Evolutionary conservation across 2,888 invertebrate genomes (phyloP).

Genomic region (Lasioglossum morio): DNA sequence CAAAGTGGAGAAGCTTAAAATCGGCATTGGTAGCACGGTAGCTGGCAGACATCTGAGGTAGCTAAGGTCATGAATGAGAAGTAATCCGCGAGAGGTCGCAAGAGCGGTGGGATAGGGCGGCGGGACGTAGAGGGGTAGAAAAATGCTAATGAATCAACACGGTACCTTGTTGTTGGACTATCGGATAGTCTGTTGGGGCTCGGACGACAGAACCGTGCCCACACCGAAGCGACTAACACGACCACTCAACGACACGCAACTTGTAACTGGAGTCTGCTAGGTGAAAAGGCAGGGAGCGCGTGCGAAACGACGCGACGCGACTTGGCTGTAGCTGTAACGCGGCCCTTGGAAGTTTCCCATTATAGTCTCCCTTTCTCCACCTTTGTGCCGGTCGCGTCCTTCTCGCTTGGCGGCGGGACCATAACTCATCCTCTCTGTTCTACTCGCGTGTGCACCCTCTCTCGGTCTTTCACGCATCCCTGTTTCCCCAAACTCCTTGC

Average conservation of each 20-base stretch:
- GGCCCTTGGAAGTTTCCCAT: constrained; percentile 77
- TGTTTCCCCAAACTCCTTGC: constrained; percentile 23
- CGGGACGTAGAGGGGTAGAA: neutral
- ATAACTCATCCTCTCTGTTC: constrained; percentile 19
- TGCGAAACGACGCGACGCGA: constrained; percentile 69
- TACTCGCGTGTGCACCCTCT: neutral
- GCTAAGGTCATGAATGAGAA: neutral
- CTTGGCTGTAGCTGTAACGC: constrained; percentile 67
- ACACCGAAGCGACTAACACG: constrained; percentile 15
- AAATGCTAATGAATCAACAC: constrained; percentile 58
- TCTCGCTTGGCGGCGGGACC: neutral
- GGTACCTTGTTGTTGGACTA: constrained; percentile 15
- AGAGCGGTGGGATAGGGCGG: neutral
- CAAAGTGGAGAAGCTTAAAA: neutral
- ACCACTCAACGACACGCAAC: constrained; percentile 50
- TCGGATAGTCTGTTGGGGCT: constrained; percentile 36
- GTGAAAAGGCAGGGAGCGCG: constrained; percentile 56
- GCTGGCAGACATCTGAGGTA: neutral
- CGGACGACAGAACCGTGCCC: neutral
- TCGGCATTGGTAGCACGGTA: neutral
- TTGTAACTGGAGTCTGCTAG: constrained; percentile 50
- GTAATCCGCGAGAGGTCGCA: neutral
- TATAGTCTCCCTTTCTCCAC: constrained; percentile 71
- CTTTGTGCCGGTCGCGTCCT: constrained; percentile 1
- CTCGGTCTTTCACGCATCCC: neutral